Evolutionary conservation across 1,140 invertebrate genomes (phyloP).

Genomic region (Thaumetopoea pityocampa): DNA sequence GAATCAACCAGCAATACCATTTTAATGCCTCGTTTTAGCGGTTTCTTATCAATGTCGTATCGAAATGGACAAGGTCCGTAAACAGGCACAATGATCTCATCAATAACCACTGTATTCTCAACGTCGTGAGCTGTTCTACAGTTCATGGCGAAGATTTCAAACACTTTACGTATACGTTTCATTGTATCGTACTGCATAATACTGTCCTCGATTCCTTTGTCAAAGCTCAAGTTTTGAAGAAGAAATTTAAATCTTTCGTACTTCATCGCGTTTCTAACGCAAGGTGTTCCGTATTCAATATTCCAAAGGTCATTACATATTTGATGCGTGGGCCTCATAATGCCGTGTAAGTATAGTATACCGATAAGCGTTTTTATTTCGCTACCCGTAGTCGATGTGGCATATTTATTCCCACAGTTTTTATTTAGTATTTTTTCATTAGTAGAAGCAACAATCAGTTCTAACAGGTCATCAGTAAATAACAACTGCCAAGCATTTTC

Average conservation of each 20-base stretch:
- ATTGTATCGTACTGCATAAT: slow-evolving; percentile 66
- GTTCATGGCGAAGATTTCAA: slow-evolving; percentile 71
- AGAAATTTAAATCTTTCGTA: slow-evolving; percentile 71
- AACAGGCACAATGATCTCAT: slow-evolving; percentile 71
- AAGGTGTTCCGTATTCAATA: slow-evolving; percentile 59
- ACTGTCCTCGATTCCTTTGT: slow-evolving; percentile 45
- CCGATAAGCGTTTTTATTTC: slow-evolving; percentile 75
- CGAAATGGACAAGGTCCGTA: slow-evolving; percentile 70
- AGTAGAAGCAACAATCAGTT: slow-evolving; percentile 65
- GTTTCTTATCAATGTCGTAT: slow-evolving; percentile 68
- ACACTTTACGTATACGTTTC: slow-evolving; percentile 68
- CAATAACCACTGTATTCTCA: slow-evolving; percentile 56
- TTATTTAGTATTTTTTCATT: slow-evolving; percentile 60
- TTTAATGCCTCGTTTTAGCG: slow-evolving; percentile 61
- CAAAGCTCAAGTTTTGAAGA: slow-evolving; percentile 67
- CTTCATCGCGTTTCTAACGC: slow-evolving; percentile 64
- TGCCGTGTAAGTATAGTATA: slow-evolving; percentile 69
- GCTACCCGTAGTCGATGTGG: slow-evolving; percentile 35
- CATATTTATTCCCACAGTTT: slow-evolving; percentile 19
- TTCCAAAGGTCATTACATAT: slow-evolving; percentile 67
- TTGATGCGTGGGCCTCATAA: slow-evolving; percentile 62
- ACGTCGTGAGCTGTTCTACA: slow-evolving; percentile 67
- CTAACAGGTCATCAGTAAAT: slow-evolving; percentile 67
- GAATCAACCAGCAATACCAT: slow-evolving; percentile 63
- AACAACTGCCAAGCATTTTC: slow-evolving; percentile 66